A percentile compares a stretch with the other conserved stretches of the same genome.
phyloP scores from a whole-genome alignment of 2,113 vertebrate species.

The Rhea pennata region DNA sequence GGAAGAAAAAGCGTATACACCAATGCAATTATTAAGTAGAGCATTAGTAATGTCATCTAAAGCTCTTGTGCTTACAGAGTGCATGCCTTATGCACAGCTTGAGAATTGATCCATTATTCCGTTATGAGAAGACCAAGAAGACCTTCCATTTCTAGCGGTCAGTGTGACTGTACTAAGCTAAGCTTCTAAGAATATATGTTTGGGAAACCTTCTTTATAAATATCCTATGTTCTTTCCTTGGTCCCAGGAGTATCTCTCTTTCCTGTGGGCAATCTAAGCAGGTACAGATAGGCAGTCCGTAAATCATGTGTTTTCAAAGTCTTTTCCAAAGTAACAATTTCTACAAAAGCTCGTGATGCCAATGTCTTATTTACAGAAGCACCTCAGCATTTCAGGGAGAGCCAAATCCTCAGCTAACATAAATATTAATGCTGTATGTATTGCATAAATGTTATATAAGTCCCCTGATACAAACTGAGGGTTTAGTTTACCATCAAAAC shows the following conservation, averaged over 20 bases:
- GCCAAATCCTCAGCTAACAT: neutral
- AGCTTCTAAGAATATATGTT: neutral
- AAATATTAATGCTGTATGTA: neutral
- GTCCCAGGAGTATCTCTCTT: neutral
- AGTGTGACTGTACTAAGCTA: neutral
- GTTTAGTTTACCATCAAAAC: neutral
- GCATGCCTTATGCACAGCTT: neutral
- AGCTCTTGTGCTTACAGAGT: neutral
- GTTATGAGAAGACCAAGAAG: neutral
- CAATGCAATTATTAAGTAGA: neutral
- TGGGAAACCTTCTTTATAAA: neutral
- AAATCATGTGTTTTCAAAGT: neutral
- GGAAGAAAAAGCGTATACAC: neutral
- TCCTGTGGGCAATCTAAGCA: neutral
- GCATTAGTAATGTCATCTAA: neutral
- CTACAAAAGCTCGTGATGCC: neutral
- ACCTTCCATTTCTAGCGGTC: neutral
- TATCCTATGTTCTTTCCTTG: neutral
- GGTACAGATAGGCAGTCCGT: neutral
- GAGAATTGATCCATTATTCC: neutral
- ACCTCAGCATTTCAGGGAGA: neutral
- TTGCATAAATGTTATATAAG: neutral
- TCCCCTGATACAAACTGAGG: neutral
- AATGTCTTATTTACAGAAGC: neutral
- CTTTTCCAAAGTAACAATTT: neutral